Evolutionary conservation across 2,797 vertebrate genomes (phyloP).

Genomic region (Melanogrammus aeglefinus): DNA sequence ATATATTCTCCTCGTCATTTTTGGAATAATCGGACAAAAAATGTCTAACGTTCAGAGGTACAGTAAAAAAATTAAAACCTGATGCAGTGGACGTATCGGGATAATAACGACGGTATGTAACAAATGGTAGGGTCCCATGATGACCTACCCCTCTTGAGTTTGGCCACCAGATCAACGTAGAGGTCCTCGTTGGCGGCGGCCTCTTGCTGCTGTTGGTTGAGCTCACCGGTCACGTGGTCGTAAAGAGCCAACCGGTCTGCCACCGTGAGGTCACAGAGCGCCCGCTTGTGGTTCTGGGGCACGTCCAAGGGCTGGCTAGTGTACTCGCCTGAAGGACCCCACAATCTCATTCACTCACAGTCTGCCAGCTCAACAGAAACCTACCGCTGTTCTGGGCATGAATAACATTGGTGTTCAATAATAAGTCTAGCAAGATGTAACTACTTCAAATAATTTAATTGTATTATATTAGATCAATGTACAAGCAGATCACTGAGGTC

Average conservation of each 20-base stretch:
- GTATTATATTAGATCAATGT: slow-evolving; percentile 45
- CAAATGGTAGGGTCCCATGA: not conserved
- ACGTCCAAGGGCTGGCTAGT: slow-evolving; percentile 82
- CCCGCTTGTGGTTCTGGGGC: slow-evolving; percentile 88
- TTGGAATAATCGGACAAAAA: not conserved
- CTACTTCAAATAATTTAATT: not conserved
- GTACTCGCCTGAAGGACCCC: slow-evolving; percentile 74
- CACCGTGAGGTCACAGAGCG: slow-evolving; percentile 87
- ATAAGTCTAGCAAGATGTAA: not conserved
- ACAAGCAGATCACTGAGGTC: slow-evolving; percentile 41
- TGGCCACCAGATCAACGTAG: slow-evolving; percentile 93
- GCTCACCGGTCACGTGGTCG: slow-evolving; percentile 79
- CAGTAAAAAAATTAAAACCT: not conserved
- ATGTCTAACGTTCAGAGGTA: not conserved
- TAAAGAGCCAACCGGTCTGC: slow-evolving; percentile 91
- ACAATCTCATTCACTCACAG: slow-evolving; percentile 18
- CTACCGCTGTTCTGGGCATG: not conserved
- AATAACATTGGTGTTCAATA: not conserved
- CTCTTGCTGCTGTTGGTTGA: slow-evolving; percentile 72
- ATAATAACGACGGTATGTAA: not conserved
- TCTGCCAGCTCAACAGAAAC: not conserved
- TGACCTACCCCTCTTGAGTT: slow-evolving; percentile 85
- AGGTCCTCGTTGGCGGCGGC: slow-evolving; percentile 85
- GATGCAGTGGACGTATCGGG: not conserved
- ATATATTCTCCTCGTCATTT: not conserved